A percentile compares a stretch with the other conserved stretches of the same genome.
phyloP scores from a whole-genome alignment of 35 echinoderm and acorn worm genomes.

The Heliocidaris erythrogramma region DNA sequence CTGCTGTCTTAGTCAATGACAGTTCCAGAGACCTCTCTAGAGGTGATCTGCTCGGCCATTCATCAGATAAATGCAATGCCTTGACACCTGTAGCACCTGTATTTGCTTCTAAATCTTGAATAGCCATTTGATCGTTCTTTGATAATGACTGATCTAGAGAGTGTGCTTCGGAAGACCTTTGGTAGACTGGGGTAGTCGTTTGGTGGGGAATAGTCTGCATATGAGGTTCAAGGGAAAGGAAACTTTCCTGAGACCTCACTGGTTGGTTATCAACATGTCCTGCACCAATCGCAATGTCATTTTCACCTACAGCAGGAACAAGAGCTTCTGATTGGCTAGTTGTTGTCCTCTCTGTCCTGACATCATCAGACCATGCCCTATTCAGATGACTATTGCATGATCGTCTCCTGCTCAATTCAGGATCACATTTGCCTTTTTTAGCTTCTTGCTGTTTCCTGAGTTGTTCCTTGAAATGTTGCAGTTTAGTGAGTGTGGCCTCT shows the following conservation, averaged over 20 bases:
- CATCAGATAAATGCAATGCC: neutral
- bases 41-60: neutral
- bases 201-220: neutral
- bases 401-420: slow-evolving; percentile 3
- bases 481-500: slow-evolving; percentile 31
- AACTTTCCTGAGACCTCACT: neutral
- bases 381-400: slow-evolving; percentile 13
- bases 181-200: neutral
- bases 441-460: slow-evolving; percentile 22
- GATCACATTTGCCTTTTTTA: neutral
- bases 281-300: neutral
- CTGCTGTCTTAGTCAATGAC: neutral
- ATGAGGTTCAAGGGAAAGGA: neutral
- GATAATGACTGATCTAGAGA: neutral
- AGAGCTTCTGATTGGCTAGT: neutral
- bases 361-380: slow-evolving; percentile 10
- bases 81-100: neutral
- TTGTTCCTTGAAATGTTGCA: slow-evolving; percentile 40
- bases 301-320: neutral
- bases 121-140: neutral
- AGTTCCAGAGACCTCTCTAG: neutral
- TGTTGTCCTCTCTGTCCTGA: neutral
- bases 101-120: neutral
- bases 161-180: neutral
- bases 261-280: neutral